Base-by-base conservation (phyloP, 2,113 vertebrate genomes). In the Stegastes partitus region DNA sequence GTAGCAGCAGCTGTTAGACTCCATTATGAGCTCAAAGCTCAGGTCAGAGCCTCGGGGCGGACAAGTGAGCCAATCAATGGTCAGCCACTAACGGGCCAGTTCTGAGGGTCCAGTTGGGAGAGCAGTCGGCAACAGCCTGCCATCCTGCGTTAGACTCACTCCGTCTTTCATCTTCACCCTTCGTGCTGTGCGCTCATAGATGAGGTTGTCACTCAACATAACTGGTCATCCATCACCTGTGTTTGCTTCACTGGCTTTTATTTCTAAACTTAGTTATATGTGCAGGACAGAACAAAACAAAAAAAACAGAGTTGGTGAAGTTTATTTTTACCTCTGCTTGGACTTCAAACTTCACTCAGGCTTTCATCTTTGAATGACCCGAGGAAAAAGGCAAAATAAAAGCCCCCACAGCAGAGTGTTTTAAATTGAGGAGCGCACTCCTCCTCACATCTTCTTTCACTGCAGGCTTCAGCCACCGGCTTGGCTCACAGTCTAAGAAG, bases 1-100 rank as follows among this genome's bases (percentile, higher is more conserved):
- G 74, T 87, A 87, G 87, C 83, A 83, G 91, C 87, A 88, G 89
- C 84, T 92, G 92, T 92, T 94, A 89, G 91, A 74, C 86, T 85
- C 92, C 89, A 92, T 93, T 94, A 92, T 91, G 81, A 92, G 87
- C 84, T 81, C 68, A 79, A 79, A 88, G 79, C 78, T 66, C 70
- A 77, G 88, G 86, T 87, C 86, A 88, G 78, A 68, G 88, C 90
- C 93, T 73, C 18, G 9, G 67, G 89, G 91, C 68, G 14, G 78
- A 82, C 78, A 80, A 83, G 74, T 28, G 68, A 85, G 79, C 85
- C 88, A 79, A 88, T 91, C 76, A 84, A 87, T 56, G 76, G 76
- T 69, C 61, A 1, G 47, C 44, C 65, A 22, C 82, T 80, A 74
- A 79, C 68, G 45, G 75, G 62, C 66, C 75, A 69, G 71, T 80